Conservation (phyloP, 1,140 invertebrate species). For the Cephus cinctus region DNA sequence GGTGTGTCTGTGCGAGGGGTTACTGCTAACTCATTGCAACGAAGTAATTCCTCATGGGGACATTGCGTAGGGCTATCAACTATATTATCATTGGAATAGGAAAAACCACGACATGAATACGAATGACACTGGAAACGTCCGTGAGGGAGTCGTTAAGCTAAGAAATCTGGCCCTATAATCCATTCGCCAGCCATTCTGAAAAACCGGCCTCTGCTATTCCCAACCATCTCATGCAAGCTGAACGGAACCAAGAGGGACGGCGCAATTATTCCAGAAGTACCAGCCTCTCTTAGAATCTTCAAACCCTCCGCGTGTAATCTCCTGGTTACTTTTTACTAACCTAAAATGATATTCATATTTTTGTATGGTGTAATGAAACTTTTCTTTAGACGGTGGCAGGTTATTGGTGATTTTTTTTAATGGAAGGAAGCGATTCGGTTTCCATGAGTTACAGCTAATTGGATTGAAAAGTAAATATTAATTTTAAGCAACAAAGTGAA, state of each 20-base stretch:
- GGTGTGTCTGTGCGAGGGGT: no score
- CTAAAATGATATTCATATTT: no score
- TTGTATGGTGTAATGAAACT: no score
- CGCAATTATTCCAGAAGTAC: neutral
- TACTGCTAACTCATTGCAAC: no score
- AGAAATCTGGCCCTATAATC: neutral
- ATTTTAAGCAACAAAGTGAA: no score
- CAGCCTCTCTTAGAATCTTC: neutral
- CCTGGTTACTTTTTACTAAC: neutral
- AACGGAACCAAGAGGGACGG: neutral
- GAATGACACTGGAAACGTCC: neutral
- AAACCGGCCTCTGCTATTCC: no score
- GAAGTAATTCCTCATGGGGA: neutral
- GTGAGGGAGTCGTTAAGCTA: slow-evolving; percentile 3
- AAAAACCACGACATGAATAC: slow-evolving; percentile 1
- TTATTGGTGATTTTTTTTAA: no score
- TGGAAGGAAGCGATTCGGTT: neutral
- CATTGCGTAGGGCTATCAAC: slow-evolving; percentile 1
- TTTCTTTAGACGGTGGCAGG: no score
- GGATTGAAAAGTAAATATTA: no score
- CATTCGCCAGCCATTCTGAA: no score
- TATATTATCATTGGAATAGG: slow-evolving; percentile 2
- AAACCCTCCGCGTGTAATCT: neutral
- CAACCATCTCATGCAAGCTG: no score
- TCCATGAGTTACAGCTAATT: neutral